Evolutionary conservation across 2,888 invertebrate species (phyloP).

Genomic region (Xestia sexstrigata): DNA sequence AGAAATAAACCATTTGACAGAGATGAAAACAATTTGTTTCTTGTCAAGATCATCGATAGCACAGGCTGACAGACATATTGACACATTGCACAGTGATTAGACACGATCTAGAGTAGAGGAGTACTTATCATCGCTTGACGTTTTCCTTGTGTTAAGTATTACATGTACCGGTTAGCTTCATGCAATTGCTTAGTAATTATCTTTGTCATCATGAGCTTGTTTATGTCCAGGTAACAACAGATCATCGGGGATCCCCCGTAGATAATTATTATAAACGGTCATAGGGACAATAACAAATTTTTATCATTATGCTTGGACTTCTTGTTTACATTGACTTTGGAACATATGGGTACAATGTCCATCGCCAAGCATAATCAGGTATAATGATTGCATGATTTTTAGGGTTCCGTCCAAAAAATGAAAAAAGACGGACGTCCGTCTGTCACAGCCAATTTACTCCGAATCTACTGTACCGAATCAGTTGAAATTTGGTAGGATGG

Average conservation of each 20-base stretch:
- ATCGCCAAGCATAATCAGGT: neutral
- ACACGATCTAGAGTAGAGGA: conserved; percentile 48
- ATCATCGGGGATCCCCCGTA: conserved; percentile 14
- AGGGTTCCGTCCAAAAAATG: too few species aligned
- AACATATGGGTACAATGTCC: neutral
- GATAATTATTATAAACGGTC: neutral
- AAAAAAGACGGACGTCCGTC: too few species aligned
- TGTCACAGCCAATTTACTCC: too few species aligned
- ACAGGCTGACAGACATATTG: conserved; percentile 41
- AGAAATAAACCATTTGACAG: conserved; percentile 1
- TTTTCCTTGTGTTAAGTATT: conserved; percentile 44
- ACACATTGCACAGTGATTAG: conserved; percentile 52
- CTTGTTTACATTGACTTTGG: neutral
- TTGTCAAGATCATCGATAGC: conserved; percentile 57
- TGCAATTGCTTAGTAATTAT: conserved; percentile 29
- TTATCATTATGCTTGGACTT: neutral
- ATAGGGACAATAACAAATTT: neutral
- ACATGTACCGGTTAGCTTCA: conserved; percentile 15
- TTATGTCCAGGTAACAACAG: neutral
- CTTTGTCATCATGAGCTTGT: conserved; percentile 16
- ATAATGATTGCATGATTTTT: neutral
- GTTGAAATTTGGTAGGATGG: too few species aligned
- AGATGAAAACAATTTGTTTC: conserved; percentile 42
- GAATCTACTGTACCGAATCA: too few species aligned
- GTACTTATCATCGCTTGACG: conserved; percentile 20